A percentile compares a stretch with the other conserved stretches of the same genome.
Evolutionary conservation across 2,888 invertebrate genomes (phyloP).

Genomic region (Sycophila texana): DNA sequence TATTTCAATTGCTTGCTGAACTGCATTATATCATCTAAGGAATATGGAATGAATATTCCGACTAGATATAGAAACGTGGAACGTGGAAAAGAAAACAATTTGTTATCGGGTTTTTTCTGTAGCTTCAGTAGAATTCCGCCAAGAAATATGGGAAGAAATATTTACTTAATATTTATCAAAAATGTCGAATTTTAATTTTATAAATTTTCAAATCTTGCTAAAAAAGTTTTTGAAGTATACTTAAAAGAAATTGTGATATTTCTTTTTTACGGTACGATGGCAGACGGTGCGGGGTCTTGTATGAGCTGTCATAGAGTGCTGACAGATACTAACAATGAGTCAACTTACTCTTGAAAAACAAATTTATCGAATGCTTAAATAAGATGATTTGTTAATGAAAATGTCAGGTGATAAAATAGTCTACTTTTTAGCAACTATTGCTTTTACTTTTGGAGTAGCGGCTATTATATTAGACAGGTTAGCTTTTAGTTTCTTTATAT

Average conservation of each 20-base stretch:
- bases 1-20: too few relatives aligned
- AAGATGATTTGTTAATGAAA: slow-evolving; percentile 47
- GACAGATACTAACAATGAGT: slow-evolving; percentile 16
- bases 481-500: slow-evolving; percentile 41
- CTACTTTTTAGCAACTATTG: slow-evolving; percentile 53
- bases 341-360: slow-evolving; percentile 20
- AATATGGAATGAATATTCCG: too few relatives aligned
- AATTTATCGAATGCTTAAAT: slow-evolving; percentile 17
- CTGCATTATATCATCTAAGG: too few relatives aligned
- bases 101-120: too few relatives aligned
- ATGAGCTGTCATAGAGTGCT: slow-evolving; percentile 1
- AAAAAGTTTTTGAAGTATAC: not conserved
- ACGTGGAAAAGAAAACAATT: too few relatives aligned
- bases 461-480: slow-evolving; percentile 59
- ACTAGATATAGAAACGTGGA: too few relatives aligned
- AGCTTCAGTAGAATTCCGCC: too few relatives aligned
- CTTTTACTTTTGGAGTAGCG: slow-evolving; percentile 51
- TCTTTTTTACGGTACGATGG: slow-evolving; percentile 24
- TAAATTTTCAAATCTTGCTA: slow-evolving; percentile 18
- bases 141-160: too few relatives aligned
- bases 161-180: not conserved
- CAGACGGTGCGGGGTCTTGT: not conserved
- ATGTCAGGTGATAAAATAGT: slow-evolving; percentile 57
- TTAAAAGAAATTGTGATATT: slow-evolving; percentile 32
- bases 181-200: slow-evolving; percentile 30